Conservation (phyloP, 2,113 vertebrate genomes). For the Phalacrocorax pelagicus region DNA sequence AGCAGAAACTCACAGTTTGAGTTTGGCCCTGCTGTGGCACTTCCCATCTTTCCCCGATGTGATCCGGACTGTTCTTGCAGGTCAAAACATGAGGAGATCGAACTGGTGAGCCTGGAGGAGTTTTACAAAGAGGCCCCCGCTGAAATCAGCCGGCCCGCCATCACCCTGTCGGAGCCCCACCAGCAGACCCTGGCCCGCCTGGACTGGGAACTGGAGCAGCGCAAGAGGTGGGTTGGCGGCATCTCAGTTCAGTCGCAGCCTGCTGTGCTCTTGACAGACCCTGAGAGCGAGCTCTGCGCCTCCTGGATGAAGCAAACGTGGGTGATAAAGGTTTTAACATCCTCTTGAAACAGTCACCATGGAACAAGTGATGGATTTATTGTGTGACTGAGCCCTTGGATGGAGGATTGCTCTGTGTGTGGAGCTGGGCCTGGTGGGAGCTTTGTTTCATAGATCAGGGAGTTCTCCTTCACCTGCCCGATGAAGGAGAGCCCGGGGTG, state of each 20-base stretch:
- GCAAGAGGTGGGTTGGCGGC: constrained; percentile 81
- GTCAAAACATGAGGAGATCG: constrained; percentile 96
- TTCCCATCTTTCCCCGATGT: neutral
- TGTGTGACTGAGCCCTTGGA: fast-evolving
- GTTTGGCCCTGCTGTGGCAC: neutral
- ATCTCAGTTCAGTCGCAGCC: fast-evolving
- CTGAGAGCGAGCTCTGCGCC: fast-evolving
- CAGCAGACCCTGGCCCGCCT: constrained; percentile 95
- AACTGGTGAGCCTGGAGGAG: constrained; percentile 90
- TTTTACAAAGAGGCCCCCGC: constrained; percentile 89
- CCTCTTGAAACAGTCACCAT: fast-evolving
- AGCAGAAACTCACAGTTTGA: neutral
- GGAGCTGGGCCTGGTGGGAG: neutral
- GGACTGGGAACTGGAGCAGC: constrained; percentile 98
- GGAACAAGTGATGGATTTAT: neutral
- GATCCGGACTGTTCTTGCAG: constrained; percentile 48
- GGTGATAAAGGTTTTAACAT: neutral
- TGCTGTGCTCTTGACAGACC: no score
- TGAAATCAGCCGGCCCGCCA: constrained; percentile 86
- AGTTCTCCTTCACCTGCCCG: neutral
- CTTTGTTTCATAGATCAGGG: neutral
- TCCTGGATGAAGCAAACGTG: fast-evolving
- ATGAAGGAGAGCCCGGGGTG: neutral
- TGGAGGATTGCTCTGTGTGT: neutral
- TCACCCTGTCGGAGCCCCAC: constrained; percentile 89